These are phyloP conservation scores for Cydia fagiglandana DNA, from an alignment of 1,140 invertebrate species.

Conservation along the genomic window DNA sequence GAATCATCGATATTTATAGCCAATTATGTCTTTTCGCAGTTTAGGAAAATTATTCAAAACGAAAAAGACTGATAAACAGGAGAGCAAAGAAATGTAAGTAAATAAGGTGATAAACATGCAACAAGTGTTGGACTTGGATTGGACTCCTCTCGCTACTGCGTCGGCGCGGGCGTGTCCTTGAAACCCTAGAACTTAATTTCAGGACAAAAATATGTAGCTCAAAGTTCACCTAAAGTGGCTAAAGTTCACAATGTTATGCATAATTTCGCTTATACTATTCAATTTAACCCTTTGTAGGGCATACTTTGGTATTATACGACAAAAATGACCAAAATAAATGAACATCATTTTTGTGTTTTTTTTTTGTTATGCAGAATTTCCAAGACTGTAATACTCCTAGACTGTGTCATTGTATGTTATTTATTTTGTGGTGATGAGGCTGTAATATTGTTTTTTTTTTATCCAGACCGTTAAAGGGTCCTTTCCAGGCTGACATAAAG, in stretches of 20 bases:
- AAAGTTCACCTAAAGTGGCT: neutral
- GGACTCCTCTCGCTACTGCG: neutral
- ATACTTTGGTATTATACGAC: no score
- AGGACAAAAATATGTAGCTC: conserved; percentile 1
- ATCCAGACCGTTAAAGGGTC: no score
- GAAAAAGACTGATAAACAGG: conserved; percentile 15
- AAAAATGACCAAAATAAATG: no score
- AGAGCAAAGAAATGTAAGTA: conserved; percentile 27
- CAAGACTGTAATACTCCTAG: no score
- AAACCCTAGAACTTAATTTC: neutral
- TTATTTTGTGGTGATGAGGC: no score
- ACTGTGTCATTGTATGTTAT: no score
- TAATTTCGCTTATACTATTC: neutral
- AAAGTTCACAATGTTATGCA: neutral
- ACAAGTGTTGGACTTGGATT: conserved; percentile 5
- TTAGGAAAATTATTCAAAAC: conserved; percentile 23
- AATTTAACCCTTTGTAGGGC: neutral
- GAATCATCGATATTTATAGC: neutral
- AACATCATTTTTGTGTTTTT: no score
- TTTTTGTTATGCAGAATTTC: no score
- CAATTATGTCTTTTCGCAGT: conserved; percentile 28
- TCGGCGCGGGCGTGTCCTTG: neutral
- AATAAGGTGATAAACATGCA: neutral
- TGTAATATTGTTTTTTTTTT: no score
- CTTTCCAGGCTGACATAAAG: no score